A percentile compares a stretch with the other conserved stretches of the same genome.
Evolutionary conservation across 30 jellyfish, hydroid and myxozoan species (phyloP).

Genomic region (Hydra vulgaris): DNA sequence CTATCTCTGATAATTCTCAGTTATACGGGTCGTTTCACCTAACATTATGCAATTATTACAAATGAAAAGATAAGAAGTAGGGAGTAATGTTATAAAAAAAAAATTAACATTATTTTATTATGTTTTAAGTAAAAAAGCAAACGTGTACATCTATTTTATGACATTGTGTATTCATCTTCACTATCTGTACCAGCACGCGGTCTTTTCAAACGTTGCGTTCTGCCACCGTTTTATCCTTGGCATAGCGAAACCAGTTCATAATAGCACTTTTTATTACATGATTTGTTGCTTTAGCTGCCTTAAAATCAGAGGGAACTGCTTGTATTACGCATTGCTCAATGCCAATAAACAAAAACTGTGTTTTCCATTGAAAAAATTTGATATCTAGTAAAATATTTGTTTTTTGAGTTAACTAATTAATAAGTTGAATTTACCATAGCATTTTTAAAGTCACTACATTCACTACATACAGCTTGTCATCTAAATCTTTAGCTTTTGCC

Average conservation of each 20-base stretch:
- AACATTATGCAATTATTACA: not conserved
- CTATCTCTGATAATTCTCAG: not conserved
- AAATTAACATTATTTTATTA: not conserved
- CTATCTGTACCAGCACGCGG: not conserved
- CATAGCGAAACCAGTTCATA: not conserved
- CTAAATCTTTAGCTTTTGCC: not conserved
- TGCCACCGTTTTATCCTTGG: not conserved
- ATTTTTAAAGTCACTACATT: not conserved
- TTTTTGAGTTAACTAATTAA: no score
- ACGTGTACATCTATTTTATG: not conserved
- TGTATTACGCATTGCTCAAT: not conserved
- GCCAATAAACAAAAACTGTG: no score
- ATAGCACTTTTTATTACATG: not conserved
- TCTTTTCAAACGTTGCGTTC: not conserved
- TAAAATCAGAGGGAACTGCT: not conserved
- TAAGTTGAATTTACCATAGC: no score
- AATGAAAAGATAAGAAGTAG: not conserved
- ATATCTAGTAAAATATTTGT: no score
- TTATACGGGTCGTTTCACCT: not conserved
- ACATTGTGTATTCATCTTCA: not conserved
- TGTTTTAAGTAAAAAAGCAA: not conserved
- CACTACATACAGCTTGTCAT: not conserved
- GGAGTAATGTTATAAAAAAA: not conserved
- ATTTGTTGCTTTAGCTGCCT: not conserved
- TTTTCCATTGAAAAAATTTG: no score